Evolutionary conservation across 2,888 invertebrate species (phyloP), one percentile per base, ranked within the genome.

Genomic region (Electrophaes corylata): DNA sequence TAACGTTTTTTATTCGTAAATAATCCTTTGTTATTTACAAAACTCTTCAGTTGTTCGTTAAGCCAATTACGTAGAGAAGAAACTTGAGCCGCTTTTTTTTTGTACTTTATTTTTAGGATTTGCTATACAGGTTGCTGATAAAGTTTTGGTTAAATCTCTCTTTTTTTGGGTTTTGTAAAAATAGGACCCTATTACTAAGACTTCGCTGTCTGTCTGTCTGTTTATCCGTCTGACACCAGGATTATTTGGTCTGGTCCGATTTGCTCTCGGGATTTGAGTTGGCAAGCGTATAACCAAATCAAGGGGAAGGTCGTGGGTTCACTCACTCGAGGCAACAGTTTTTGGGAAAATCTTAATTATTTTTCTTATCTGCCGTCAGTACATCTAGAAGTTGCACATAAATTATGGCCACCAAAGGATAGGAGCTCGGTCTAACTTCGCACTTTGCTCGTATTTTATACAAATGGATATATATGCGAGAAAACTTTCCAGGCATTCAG

Each of bases 381-480:
- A 85, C 83, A 60, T 71, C 73, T 75, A 81, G 81, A 87, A 90
- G 87, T 88, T 88, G 70, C 72, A 83, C 81, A 88, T 90, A 89
- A 91, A 86, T 90, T 88, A 90, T 83, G 78, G 81, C 84, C 86
- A 70, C 88, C 82, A 87, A 91, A 89, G 90, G 89, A 90, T 89
- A 87, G 82, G 71, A 79, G 80, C 79, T 74, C 77, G 80, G 89
- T 86, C 88, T 86, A 91, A 91, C 91, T 91, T 89, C 86, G 79
- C 91, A 90, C 91, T 91, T 91, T 79, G 75, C 82, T 74, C 89
- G 88, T 89, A 91, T 91, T 86, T 91, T 87, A 87, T 84, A 84
- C 83, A 75, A 91, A 91, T 86, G 86, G 87, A 83, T 89, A 90
- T 87, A 81, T 88, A 89, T 79, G 86, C 70, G 81, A 82, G 84